Conservation (phyloP, 35 echinoderm and acorn worm genomes). For the Heliocidaris tuberculata region DNA sequence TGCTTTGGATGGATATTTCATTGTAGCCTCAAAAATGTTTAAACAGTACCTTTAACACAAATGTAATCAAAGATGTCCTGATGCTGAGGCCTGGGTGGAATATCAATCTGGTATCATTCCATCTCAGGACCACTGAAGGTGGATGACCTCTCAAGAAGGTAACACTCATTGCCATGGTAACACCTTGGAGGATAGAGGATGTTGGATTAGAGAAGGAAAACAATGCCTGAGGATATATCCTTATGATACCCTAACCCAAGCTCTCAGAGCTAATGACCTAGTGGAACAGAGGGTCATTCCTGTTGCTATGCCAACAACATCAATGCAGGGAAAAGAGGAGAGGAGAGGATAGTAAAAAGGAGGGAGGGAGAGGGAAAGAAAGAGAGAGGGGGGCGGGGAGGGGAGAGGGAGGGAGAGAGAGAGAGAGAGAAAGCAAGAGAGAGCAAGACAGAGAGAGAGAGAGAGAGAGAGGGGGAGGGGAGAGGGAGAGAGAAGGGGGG, state of each 20-base stretch:
- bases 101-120: background rate
- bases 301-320: background rate
- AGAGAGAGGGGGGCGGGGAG: too few species aligned
- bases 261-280: background rate
- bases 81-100: too few species aligned
- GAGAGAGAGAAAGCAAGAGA: too few species aligned
- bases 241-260: background rate
- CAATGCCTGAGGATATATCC: slow-evolving; percentile 15
- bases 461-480: background rate
- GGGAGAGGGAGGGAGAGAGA: too few species aligned
- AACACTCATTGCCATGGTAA: background rate
- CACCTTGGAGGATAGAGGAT: background rate
- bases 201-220: background rate
- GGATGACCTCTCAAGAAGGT: background rate
- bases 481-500: background rate
- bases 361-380: background rate
- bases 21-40: too few species aligned
- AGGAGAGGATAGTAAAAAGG: background rate
- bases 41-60: too few species aligned
- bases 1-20: too few species aligned
- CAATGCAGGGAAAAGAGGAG: background rate
- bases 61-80: too few species aligned
- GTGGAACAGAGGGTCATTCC: background rate
- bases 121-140: background rate
- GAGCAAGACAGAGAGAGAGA: background rate